Evolutionary conservation across 30 jellyfish, hydroid and myxozoan genomes (phyloP), one percentile per base, ranked within the genome.

Genomic region (Pelagia noctiluca): DNA sequence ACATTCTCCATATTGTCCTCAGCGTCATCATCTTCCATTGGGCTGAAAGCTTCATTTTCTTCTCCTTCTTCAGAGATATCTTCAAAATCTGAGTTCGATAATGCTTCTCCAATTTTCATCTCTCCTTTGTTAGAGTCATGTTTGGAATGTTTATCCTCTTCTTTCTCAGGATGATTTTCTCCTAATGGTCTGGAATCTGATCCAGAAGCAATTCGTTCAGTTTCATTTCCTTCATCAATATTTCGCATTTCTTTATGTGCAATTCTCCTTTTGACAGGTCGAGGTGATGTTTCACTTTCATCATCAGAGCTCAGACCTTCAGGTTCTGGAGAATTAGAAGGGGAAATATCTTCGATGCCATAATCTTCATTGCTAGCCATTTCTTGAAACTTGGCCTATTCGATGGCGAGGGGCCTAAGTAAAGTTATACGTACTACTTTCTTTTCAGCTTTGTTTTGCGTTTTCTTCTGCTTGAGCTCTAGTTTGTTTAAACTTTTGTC

Each of bases 161-260:
- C 25, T 78, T 60, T 71, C 16, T 42, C 57, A 42, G 57, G 16
- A 5, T 42, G 8, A 5, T 42, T 16, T 8, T 5, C 57, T 42
- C 57, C 16, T 42, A 42, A 16, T 42, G 16, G 16, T 42, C 12
- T 42, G 57, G 16, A 16, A 10, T 52, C 30, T 19, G 16, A 2
- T 52, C 26, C 72, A 76, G 50, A 31, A 50, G 22, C 73, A 30
- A 30, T 35, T 47, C 13, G 63, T 1, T 66, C 72, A 34, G 35
- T 36, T 8, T 79, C 88, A 24, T 75, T n/a, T n/a, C n/a, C 88
- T 0, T 53, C 86, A 26, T 57, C 67, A 48, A 23, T 66, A 36
- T 76, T 57, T 57, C 65, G 50, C 89, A 88, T 88, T n/a, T 80
- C 96, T 80, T 88, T 88, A 75, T 78, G 96, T 0, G 95, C 96